phyloP scores from a whole-genome alignment of 2,888 invertebrate species.

The Heliconius ethilla region DNA sequence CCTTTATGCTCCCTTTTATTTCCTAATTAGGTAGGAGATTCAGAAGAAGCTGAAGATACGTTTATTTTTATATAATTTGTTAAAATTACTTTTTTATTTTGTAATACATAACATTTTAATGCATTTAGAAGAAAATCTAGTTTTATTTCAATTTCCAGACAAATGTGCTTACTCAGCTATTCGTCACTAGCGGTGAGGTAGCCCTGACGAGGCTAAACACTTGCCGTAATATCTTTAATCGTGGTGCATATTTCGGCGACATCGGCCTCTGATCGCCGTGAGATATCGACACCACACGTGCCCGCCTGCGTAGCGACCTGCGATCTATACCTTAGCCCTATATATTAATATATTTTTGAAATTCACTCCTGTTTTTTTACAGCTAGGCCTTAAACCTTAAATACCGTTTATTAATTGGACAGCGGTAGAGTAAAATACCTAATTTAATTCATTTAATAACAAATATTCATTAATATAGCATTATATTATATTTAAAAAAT shows the following conservation, averaged over 20 bases:
- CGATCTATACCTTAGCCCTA: conserved; percentile 3
- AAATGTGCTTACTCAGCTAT: neutral
- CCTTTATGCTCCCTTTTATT: no score
- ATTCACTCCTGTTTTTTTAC: neutral
- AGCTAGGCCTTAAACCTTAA: neutral
- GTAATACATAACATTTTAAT: no score
- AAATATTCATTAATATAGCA: no score
- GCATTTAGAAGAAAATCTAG: no score
- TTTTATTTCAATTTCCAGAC: neutral
- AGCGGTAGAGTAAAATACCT: no score
- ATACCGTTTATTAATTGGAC: no score
- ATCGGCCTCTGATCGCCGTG: conserved; percentile 37
- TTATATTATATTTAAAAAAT: no score
- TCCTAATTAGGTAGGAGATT: no score
- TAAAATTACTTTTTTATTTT: no score
- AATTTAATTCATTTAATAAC: no score
- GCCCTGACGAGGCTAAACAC: neutral
- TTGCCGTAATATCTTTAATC: conserved; percentile 14
- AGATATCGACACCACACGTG: conserved; percentile 35
- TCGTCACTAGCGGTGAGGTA: neutral
- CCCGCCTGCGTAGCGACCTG: conserved; percentile 14
- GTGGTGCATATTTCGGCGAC: conserved; percentile 39
- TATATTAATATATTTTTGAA: neutral
- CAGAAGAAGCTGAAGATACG: no score
- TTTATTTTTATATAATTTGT: no score